phyloP scores from a whole-genome alignment of 2,797 vertebrate genomes.

The Pseudocheirus occidentalis region DNA sequence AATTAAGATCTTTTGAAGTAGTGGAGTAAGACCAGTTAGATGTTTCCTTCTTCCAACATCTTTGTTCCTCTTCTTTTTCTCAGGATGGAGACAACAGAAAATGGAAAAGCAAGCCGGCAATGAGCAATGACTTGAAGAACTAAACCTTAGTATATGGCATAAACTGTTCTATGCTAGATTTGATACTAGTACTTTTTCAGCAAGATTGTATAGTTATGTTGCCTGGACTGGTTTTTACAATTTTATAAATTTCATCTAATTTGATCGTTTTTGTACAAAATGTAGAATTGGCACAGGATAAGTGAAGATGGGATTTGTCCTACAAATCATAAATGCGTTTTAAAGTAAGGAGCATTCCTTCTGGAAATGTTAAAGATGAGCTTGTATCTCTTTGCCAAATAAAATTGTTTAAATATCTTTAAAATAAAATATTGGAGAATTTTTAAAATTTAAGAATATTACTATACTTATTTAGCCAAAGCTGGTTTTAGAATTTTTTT shows the following conservation, averaged over 20 bases:
- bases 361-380: conserved; percentile 67
- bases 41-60: conserved; percentile 39
- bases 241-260: conserved; percentile 80
- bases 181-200: conserved; percentile 81
- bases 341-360: conserved; percentile 74
- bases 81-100: conserved; percentile 96
- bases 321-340: conserved; percentile 67
- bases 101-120: conserved; percentile 95
- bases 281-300: conserved; percentile 70
- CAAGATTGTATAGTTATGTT: conserved; percentile 81
- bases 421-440: conserved; percentile 65
- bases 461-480: conserved; percentile 39
- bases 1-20: background rate
- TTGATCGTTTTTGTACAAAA: conserved; percentile 84
- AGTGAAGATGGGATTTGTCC: conserved; percentile 72
- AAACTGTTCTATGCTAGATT: conserved; percentile 77
- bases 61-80: conserved; percentile 60
- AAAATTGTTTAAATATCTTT: conserved; percentile 69
- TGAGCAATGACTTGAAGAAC: conserved; percentile 78
- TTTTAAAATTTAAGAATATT: conserved; percentile 57
- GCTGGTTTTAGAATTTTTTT: conserved; percentile 22
- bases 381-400: conserved; percentile 74
- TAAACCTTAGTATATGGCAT: conserved; percentile 66
- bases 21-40: background rate
- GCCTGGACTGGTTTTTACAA: conserved; percentile 81